phyloP scores from a whole-genome alignment of 2,113 vertebrate species.

The Crotalus viridis region DNA sequence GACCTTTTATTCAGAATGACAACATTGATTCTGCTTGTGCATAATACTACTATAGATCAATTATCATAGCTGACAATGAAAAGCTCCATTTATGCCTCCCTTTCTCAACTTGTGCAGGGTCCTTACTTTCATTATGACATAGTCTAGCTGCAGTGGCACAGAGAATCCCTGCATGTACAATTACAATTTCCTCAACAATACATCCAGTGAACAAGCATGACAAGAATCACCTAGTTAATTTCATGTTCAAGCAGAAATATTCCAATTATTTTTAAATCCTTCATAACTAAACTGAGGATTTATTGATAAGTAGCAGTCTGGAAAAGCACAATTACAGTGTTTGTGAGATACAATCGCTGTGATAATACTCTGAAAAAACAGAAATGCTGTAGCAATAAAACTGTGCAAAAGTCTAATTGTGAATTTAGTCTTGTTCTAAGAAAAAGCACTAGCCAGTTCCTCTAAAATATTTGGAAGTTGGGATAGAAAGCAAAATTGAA shows the following conservation, averaged over 20 bases:
- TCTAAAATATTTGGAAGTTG: constrained; percentile 9
- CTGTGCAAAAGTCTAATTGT: background rate
- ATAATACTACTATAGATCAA: background rate
- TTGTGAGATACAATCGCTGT: background rate
- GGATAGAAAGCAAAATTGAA: constrained; percentile 37
- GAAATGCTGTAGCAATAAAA: background rate
- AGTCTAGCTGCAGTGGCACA: too few species aligned
- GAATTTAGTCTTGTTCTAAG: background rate
- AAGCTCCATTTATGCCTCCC: background rate
- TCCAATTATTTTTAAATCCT: background rate
- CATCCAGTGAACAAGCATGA: background rate
- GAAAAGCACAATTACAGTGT: background rate
- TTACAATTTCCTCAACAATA: background rate
- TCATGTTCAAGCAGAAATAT: background rate
- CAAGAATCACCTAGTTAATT: background rate
- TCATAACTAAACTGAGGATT: background rate
- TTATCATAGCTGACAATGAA: background rate
- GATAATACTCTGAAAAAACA: background rate
- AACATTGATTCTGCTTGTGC: background rate
- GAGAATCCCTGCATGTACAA: background rate
- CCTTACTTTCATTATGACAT: background rate
- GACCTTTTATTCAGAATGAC: background rate
- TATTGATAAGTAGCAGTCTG: background rate
- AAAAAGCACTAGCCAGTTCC: background rate
- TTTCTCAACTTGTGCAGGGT: background rate